Percentiles rank a stretch among this genome's conserved stretches.
phyloP scores from a whole-genome alignment of 2,113 vertebrate genomes.

The Oreochromis tanganicae region DNA sequence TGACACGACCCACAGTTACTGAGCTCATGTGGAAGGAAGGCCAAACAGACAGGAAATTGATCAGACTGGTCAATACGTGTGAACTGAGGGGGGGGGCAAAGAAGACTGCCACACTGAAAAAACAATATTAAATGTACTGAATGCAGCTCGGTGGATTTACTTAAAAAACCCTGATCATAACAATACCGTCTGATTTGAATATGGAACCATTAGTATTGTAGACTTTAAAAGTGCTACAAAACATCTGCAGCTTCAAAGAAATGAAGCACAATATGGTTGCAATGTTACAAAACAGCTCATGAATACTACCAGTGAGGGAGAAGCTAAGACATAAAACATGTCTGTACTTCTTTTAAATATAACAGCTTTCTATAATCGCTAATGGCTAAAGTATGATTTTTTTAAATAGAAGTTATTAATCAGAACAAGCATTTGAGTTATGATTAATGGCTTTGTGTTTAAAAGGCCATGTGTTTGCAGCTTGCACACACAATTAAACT shows the following conservation, averaged over 20 bases:
- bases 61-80: not conserved
- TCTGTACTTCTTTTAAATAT: not conserved
- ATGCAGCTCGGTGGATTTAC: not conserved
- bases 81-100: not conserved
- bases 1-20: not conserved
- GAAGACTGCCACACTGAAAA: not conserved
- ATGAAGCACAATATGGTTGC: no score
- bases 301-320: not conserved
- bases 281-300: no score
- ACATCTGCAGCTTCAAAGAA: no score
- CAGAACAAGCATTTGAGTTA: not conserved
- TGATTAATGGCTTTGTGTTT: not conserved
- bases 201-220: no score
- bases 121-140: no score
- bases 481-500: not conserved
- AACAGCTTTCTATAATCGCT: not conserved
- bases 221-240: no score
- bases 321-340: not conserved
- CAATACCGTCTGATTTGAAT: not conserved
- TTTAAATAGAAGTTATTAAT: not conserved
- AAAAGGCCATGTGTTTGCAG: not conserved
- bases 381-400: not conserved
- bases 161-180: not conserved
- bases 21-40: not conserved
- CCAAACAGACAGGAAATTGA: not conserved